Conservation (phyloP, 2,797 vertebrate species). For the Echeneis naucrates region DNA sequence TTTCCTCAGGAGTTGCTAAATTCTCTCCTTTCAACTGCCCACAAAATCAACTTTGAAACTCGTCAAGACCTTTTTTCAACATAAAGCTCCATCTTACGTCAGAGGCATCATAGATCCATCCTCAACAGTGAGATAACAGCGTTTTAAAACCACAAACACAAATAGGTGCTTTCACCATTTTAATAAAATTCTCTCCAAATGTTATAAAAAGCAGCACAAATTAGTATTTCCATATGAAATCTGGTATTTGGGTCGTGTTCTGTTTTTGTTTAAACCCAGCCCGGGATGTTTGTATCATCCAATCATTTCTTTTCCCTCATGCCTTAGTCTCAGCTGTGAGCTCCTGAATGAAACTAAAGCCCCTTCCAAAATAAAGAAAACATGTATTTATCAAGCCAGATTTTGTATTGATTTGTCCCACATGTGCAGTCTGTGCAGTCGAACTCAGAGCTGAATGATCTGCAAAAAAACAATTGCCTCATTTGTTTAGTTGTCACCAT, state of each 20-base stretch:
- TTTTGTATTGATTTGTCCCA: constrained; percentile 25
- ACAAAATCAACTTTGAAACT: too few relatives aligned
- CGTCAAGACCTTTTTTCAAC: too few relatives aligned
- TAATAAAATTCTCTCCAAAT: neutral
- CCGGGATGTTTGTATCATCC: constrained; percentile 27
- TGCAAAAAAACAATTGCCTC: neutral
- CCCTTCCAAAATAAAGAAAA: neutral
- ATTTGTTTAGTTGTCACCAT: neutral
- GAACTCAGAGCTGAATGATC: neutral
- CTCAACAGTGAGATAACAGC: neutral
- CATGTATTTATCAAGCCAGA: constrained; percentile 12
- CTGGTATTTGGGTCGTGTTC: constrained; percentile 5
- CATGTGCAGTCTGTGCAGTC: constrained; percentile 13
- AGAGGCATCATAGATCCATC: neutral
- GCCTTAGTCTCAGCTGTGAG: constrained; percentile 11
- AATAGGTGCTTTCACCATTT: neutral
- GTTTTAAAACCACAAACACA: constrained; percentile 10
- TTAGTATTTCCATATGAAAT: constrained; percentile 2
- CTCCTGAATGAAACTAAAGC: constrained; percentile 11
- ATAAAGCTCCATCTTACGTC: too few relatives aligned
- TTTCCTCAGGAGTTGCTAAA: neutral
- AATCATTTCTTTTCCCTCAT: neutral
- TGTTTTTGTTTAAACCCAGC: constrained; percentile 1
- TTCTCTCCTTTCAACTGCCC: too few relatives aligned
- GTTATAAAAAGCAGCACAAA: constrained; percentile 12